Conservation (phyloP, 2,888 invertebrate species). For the Eupithecia subumbrata region DNA sequence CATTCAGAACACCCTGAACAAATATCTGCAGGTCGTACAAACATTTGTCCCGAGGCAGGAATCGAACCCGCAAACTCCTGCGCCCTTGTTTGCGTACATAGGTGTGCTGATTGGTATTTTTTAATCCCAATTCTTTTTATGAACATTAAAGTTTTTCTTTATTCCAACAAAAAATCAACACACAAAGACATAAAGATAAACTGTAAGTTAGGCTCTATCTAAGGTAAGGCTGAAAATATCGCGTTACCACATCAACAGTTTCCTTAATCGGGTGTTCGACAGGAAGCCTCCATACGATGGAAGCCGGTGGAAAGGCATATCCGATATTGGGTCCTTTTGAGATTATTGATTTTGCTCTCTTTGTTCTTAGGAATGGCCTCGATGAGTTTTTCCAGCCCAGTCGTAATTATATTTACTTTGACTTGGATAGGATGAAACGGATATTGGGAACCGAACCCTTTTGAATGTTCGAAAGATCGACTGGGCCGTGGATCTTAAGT, state of each 20-base stretch:
- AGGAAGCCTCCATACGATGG: constrained; percentile 27
- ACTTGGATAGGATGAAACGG: constrained; percentile 21
- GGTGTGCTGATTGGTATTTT: too few species aligned
- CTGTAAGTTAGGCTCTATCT: too few species aligned
- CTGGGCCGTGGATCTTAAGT: background rate
- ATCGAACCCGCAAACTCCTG: too few species aligned
- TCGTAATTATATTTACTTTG: constrained; percentile 35
- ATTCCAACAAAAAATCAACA: background rate
- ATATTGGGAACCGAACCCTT: constrained; percentile 21
- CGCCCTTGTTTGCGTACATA: too few species aligned
- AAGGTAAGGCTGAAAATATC: background rate
- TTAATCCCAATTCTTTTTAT: too few species aligned
- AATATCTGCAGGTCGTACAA: too few species aligned
- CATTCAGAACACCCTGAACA: too few species aligned
- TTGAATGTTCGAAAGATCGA: constrained; percentile 2
- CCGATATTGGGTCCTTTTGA: constrained; percentile 37
- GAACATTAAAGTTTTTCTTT: too few species aligned
- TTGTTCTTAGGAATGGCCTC: constrained; percentile 28
- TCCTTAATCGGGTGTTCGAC: background rate
- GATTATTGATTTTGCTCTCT: constrained; percentile 34
- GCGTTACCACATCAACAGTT: constrained; percentile 15
- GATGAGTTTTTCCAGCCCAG: constrained; percentile 31
- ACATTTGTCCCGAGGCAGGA: too few species aligned
- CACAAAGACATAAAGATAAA: too few species aligned
- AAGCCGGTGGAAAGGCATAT: constrained; percentile 33